Percentiles rank a stretch among this genome's conserved stretches.
Evolutionary conservation across 2,113 vertebrate species (phyloP).

Genomic region (Ailurus styani): DNA sequence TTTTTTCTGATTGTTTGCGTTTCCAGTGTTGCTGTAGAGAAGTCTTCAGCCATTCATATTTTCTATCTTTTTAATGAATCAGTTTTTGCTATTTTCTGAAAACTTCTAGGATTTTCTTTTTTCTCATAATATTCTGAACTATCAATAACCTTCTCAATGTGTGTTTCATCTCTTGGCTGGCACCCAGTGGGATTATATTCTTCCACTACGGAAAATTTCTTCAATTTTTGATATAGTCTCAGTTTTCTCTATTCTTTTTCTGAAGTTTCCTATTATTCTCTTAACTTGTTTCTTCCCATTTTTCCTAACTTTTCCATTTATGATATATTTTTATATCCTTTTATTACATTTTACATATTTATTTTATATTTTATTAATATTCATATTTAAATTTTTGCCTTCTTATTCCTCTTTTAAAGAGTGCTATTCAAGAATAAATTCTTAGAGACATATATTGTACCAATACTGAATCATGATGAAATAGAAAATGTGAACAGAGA

Average conservation of each 20-base stretch:
- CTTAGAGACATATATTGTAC: background rate
- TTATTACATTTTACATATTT: background rate
- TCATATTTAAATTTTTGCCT: background rate
- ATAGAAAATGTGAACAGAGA: background rate
- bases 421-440: background rate
- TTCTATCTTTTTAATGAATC: background rate
- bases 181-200: background rate
- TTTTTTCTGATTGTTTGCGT: background rate
- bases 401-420: background rate
- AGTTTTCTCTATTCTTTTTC: background rate
- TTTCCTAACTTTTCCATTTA: constrained; percentile 1
- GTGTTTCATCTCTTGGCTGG: background rate
- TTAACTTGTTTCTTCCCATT: background rate
- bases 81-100: background rate
- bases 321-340: background rate
- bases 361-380: background rate
- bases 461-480: background rate
- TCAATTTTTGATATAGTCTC: background rate
- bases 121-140: background rate
- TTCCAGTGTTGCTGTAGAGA: background rate
- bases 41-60: background rate
- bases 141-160: background rate
- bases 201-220: background rate
- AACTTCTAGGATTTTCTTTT: background rate
- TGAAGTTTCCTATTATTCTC: background rate